A percentile compares a stretch with the other conserved stretches of the same genome.
Conservation (phyloP, 2,113 vertebrate species). For the Oreochromis niloticus region DNA sequence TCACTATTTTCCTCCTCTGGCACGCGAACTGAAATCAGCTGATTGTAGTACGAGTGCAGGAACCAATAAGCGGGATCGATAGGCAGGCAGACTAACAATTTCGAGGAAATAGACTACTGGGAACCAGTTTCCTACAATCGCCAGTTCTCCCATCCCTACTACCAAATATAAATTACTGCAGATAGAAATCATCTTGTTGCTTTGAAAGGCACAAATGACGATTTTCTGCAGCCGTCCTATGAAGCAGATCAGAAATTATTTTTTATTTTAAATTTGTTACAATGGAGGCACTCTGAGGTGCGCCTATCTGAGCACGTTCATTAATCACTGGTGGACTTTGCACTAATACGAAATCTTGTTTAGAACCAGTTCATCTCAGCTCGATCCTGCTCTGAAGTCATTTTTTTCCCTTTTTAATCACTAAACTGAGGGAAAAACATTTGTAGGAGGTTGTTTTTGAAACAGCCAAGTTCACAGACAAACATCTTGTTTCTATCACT, state of each 20-base stretch:
- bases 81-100: neutral
- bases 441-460: neutral
- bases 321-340: neutral
- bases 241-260: neutral
- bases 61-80: neutral
- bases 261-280: neutral
- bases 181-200: neutral
- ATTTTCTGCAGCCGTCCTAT: neutral
- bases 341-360: neutral
- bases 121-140: no score
- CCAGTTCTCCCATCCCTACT: neutral
- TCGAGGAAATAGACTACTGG: neutral
- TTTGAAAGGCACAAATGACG: neutral
- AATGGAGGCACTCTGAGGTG: neutral
- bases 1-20: neutral
- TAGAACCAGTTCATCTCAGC: neutral
- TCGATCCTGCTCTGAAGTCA: neutral
- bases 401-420: accelerated
- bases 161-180: neutral
- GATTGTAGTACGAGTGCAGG: neutral
- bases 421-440: neutral
- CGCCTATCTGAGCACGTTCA: neutral
- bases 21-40: neutral
- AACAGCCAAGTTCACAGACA: neutral
- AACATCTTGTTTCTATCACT: neutral